Evolutionary conservation across 2,888 invertebrate genomes (phyloP).

Genomic region (Cryptocephalus moraei): DNA sequence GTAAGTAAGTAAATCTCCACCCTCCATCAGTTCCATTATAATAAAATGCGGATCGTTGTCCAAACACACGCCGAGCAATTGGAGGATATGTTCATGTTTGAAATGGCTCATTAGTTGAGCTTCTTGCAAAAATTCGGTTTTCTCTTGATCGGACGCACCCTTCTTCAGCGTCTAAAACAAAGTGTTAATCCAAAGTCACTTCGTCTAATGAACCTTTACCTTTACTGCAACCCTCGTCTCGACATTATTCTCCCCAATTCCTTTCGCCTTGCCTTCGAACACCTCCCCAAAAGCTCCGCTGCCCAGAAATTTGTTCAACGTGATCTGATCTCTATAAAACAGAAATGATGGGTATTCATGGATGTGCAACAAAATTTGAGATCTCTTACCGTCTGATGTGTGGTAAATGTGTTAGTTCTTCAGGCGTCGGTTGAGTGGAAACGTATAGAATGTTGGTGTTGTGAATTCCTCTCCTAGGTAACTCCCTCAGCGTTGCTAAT

Average conservation of each 20-base stretch:
- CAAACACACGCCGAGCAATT: conserved; percentile 86
- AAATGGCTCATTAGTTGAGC: conserved; percentile 97
- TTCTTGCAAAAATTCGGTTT: conserved; percentile 90
- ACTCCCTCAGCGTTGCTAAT: conserved; percentile 73
- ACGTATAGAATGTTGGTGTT: conserved; percentile 79
- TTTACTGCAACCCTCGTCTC: conserved; percentile 86
- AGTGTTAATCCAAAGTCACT: background rate
- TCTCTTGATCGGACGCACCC: conserved; percentile 82
- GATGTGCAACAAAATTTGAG: no score
- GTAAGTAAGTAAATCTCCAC: conserved; percentile 88
- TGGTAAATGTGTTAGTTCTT: conserved; percentile 64
- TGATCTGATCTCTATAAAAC: conserved; percentile 59
- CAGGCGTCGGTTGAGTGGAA: conserved; percentile 39
- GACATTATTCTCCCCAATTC: conserved; percentile 46
- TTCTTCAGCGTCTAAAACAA: conserved; percentile 70
- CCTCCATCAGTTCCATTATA: conserved; percentile 96
- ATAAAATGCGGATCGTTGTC: conserved; percentile 90
- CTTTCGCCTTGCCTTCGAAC: conserved; percentile 78
- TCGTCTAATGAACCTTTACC: conserved; percentile 38
- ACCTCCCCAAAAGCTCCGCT: conserved; percentile 97
- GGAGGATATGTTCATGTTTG: conserved; percentile 89
- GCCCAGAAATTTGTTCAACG: conserved; percentile 79
- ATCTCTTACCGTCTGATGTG: conserved; percentile 57
- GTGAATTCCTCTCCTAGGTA: conserved; percentile 65
- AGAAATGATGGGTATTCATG: background rate